Base-by-base conservation (phyloP, 2,888 invertebrate genomes). In the Nycteola revayana region DNA sequence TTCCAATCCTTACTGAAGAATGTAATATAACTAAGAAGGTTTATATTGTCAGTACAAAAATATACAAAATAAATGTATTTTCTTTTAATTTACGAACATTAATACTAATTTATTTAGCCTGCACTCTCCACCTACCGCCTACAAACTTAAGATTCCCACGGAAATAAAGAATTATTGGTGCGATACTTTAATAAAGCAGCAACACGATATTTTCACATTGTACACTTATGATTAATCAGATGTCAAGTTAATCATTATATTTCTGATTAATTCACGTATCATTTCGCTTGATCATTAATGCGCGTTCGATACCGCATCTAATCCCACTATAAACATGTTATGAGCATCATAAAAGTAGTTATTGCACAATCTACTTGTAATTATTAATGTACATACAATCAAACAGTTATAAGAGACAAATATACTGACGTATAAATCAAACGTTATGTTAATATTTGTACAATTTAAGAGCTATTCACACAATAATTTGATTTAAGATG, bases 401-500 rank as follows among this genome's bases (percentile, higher is more conserved):
- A 47, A 41, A 50, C 38, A 36, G 45, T 54, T 48, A 50, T 36
- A 18, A 30, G 31, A 14, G 2, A 14, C 3, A 3, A n/a, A 3
- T 2, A 14, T 14, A 14, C 14, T 3, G 5, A 14, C 14, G 5
- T 14, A 5, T 14, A 14, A 14, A 3, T 14, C 14, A 14, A 5
- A 14, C 14, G 14, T 30, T 38, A 47, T 38, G 32, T 35, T 38
- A 47, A 42, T 47, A 47, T 38, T 29, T 20, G 25, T n/a, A 26
- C 30, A 42, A 47, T 47, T 47, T 47, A 47, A 25, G 1, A 28
- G 14, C 9, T 38, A 14, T 25, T 26, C 28, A 22, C 27, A 32
- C 20, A 21, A 39, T 46, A 32, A 44, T 32, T 40, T 53, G 44
- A 53, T 53, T 53, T 18, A 53, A 23, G 11, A 24, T 24, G 25